A percentile compares a stretch with the other conserved stretches of the same genome.
Conservation (phyloP, 2,797 vertebrate genomes). For the Danio tinwini region DNA sequence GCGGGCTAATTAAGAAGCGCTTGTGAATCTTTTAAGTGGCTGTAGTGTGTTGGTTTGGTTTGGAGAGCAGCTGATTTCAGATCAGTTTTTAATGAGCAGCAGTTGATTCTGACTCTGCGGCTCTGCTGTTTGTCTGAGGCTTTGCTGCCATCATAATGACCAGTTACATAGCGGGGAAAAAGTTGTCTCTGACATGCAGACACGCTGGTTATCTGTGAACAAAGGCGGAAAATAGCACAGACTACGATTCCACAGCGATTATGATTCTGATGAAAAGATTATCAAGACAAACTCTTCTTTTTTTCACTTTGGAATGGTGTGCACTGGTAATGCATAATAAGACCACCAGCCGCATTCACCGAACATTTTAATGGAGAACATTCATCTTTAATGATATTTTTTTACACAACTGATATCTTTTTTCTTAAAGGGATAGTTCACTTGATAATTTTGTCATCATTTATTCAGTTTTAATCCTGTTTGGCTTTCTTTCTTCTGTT, state of each 20-base stretch:
- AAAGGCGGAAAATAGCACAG: not conserved
- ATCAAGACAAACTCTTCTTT: not conserved
- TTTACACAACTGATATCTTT: no score
- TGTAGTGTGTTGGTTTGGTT: conserved; percentile 34
- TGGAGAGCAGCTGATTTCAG: not conserved
- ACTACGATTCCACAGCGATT: no score
- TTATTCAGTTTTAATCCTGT: no score
- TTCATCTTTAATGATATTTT: no score
- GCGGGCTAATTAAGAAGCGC: not conserved
- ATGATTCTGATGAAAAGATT: not conserved
- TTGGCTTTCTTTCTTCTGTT: no score
- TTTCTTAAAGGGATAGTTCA: no score
- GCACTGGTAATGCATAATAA: not conserved
- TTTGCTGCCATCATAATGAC: conserved; percentile 16
- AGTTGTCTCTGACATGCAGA: not conserved
- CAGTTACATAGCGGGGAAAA: not conserved
- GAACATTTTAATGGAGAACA: no score
- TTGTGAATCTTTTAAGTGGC: conserved; percentile 9
- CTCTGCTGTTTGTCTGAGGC: not conserved
- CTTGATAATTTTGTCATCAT: no score
- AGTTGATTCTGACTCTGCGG: not conserved
- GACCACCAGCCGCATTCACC: no score
- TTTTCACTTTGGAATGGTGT: not conserved
- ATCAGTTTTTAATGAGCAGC: conserved; percentile 33
- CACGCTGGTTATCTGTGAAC: not conserved